Conservation (phyloP, 1,140 invertebrate species). For the Aplysia californica region DNA sequence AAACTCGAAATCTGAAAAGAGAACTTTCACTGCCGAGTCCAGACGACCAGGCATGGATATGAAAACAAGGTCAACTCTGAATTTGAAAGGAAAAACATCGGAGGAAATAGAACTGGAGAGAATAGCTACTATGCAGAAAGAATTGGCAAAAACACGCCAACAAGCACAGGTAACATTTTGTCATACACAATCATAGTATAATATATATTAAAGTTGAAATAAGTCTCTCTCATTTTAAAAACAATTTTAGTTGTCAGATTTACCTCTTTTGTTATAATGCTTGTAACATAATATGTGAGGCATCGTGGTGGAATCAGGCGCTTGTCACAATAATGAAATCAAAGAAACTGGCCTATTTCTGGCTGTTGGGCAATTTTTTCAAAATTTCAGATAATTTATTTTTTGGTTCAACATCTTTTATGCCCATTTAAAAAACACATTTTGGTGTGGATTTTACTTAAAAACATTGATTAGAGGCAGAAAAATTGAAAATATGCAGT, state of each 20-base stretch:
- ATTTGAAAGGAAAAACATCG: conserved; percentile 44
- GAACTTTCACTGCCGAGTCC: neutral
- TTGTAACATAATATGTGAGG: no score
- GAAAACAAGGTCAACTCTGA: neutral
- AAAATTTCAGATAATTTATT: no score
- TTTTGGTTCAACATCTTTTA: no score
- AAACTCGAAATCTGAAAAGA: neutral
- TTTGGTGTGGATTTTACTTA: no score
- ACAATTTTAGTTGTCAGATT: neutral
- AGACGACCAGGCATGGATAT: neutral
- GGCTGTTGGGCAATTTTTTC: no score
- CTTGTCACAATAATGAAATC: no score
- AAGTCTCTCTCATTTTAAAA: neutral
- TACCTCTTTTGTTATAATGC: neutral
- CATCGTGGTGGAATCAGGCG: no score
- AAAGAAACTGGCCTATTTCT: no score
- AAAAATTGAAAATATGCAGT: no score
- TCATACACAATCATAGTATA: neutral
- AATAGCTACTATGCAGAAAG: conserved; percentile 48
- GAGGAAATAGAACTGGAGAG: conserved; percentile 59
- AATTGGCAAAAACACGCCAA: conserved; percentile 50
- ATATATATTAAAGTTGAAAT: neutral
- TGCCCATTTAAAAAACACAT: no score
- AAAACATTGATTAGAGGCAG: no score
- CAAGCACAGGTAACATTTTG: conserved; percentile 40